A percentile compares a stretch with the other conserved stretches of the same genome.
Conservation (phyloP, 2,888 invertebrate species). For the Seira musarum region DNA sequence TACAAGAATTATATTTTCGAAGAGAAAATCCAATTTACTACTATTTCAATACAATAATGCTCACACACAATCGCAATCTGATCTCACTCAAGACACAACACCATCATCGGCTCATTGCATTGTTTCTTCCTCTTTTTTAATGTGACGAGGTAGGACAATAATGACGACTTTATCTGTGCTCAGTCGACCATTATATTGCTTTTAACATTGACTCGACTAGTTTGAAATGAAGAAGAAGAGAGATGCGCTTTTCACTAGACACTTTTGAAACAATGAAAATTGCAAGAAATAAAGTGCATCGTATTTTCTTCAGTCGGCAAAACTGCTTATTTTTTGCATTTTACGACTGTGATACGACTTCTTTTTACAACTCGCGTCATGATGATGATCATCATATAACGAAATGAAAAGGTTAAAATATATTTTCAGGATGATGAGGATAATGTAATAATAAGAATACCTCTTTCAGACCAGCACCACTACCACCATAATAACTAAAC, state of each 20-base stretch:
- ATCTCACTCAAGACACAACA: no score
- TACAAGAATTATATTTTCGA: no score
- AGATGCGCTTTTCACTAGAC: not conserved
- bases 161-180: not conserved
- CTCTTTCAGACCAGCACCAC: no score
- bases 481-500: no score
- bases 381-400: no score
- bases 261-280: constrained; percentile 18
- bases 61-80: no score
- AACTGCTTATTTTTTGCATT: constrained; percentile 7
- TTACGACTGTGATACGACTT: not conserved
- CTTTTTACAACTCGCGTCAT: not conserved
- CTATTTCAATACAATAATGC: no score
- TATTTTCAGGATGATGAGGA: no score
- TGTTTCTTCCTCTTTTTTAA: not conserved
- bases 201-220: not conserved
- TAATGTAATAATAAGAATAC: no score
- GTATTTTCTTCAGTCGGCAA: not conserved
- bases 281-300: constrained; percentile 16
- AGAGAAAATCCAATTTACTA: no score
- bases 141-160: not conserved
- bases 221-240: no score
- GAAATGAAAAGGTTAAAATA: no score
- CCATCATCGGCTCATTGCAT: not conserved
- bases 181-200: not conserved